Base-by-base conservation (phyloP, 2,797 vertebrate genomes). In the Tamandua tetradactyla region DNA sequence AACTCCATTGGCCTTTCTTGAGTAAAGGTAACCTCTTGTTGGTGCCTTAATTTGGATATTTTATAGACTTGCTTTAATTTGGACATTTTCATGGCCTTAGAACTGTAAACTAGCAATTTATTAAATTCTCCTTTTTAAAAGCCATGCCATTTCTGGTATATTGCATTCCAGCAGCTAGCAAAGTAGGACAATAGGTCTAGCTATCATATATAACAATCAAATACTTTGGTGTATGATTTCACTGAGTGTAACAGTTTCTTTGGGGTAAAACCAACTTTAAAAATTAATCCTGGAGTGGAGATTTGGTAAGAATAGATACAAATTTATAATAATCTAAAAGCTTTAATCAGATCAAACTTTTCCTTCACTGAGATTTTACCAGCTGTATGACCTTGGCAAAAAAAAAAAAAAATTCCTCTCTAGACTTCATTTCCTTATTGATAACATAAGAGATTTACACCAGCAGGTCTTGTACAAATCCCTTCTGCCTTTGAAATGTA, bases 221-320 rank as follows among this genome's bases (percentile, higher is more conserved):
- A 83, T 44, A 57, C 20, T 78, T 93, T 52, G n/a, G 49, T 89
- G 40, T 90, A 78, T 55, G 18, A 95, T 89, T 94, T 95, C 27
- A 80, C 7, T 18, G n/a, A 92, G 14, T 66, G 1, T 85, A 64
- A 96, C n/a, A 57, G 49, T 11, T 59, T 62, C 86, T 44, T 9
- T n/a, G n/a, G n/a, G 22, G 4, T 68, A 87, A 81, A 89, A 12
- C 27, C 57, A 72, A 83, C 18, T 87, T 76, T 30, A 87, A 81
- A 86, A 80, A 79, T 35, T 75, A 95, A 94, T 22, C 40, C 40
- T 52, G 18, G 66, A 55, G 40, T 52, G 18, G 25, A 93, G 79
- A 22, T 79, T 84, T 90, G 30, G 30, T 49, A 64, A 64, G 44
- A 74, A 76, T 55, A 82, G 83, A 78, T 71, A 81, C n/a, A 1